Conservation (phyloP, 2,113 vertebrate species). For the Terrapene triunguis region DNA sequence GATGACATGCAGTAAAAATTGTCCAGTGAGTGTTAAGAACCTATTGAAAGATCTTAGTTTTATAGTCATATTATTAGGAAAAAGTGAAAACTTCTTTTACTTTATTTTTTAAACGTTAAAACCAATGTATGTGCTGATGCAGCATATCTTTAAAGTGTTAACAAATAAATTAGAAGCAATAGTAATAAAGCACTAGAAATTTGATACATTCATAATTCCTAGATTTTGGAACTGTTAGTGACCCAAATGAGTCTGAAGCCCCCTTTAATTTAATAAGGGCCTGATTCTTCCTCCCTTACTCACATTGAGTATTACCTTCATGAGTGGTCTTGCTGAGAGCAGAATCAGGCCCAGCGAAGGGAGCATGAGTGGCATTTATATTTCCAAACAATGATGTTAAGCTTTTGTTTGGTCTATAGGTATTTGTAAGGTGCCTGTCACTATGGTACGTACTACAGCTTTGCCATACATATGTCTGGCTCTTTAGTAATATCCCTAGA, state of each 20-base stretch:
- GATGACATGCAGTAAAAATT: slow-evolving; percentile 83
- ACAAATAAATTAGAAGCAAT: slow-evolving; percentile 51
- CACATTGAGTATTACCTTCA: background rate
- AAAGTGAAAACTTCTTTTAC: slow-evolving; percentile 50
- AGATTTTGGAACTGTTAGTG: slow-evolving; percentile 74
- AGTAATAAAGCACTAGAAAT: slow-evolving; percentile 50
- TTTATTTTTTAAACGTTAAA: slow-evolving; percentile 65
- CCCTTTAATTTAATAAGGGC: background rate
- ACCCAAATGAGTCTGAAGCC: background rate
- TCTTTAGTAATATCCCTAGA: background rate
- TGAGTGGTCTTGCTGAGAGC: background rate
- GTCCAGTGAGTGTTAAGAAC: slow-evolving; percentile 88
- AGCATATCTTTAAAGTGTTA: slow-evolving; percentile 26
- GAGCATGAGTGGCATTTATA: background rate
- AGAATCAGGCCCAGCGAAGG: background rate
- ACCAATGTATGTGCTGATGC: slow-evolving; percentile 41
- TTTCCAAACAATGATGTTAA: background rate
- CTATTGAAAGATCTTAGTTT: slow-evolving; percentile 83
- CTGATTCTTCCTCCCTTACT: background rate
- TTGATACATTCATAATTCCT: slow-evolving; percentile 58
- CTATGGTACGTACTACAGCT: background rate
- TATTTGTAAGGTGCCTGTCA: background rate
- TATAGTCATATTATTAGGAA: slow-evolving; percentile 76
- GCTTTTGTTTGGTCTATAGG: background rate
- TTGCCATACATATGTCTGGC: background rate